Percentiles rank a stretch among this genome's conserved stretches.
Conservation (phyloP, 37 sponge, comb jelly and placozoan species). For the Ephydatia muelleri region DNA sequence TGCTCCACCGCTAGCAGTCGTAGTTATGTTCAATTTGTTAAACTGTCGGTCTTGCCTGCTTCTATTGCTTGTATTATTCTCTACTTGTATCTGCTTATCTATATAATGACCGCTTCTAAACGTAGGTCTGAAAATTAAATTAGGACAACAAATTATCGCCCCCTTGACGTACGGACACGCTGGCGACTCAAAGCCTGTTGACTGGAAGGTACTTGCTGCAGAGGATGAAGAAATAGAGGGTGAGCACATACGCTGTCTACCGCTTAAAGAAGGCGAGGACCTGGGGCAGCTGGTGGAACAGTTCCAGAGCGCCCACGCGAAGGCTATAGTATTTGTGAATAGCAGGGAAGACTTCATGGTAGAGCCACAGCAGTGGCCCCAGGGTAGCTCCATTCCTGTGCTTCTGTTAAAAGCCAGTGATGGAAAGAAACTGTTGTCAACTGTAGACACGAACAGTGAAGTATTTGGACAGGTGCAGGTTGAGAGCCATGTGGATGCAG, state of each 20-base stretch:
- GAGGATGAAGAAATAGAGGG: constrained; percentile 1
- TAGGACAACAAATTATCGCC: neutral
- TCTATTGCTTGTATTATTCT: too few species aligned
- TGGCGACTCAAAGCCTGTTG: neutral
- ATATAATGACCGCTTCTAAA: neutral
- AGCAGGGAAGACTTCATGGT: neutral
- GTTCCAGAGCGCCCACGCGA: constrained; percentile 4
- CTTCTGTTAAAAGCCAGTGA: constrained; percentile 36
- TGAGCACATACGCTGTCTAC: constrained; percentile 10
- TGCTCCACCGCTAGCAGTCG: too few species aligned
- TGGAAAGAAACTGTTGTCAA: constrained; percentile 20
- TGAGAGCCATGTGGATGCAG: constrained; percentile 17
- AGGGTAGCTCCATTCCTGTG: constrained; percentile 6
- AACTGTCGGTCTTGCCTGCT: too few species aligned
- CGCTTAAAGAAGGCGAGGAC: constrained; percentile 10
- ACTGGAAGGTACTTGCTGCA: neutral
- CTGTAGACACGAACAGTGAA: constrained; percentile 16
- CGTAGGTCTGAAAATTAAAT: neutral
- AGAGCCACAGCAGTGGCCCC: neutral
- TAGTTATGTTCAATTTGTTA: too few species aligned
- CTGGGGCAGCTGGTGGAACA: neutral
- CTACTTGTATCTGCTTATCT: too few species aligned
- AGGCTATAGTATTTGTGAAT: constrained; percentile 17
- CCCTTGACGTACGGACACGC: neutral
- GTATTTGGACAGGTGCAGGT: constrained; percentile 20